Conservation (phyloP, 2,888 invertebrate species). For the Andrena bicolor region DNA sequence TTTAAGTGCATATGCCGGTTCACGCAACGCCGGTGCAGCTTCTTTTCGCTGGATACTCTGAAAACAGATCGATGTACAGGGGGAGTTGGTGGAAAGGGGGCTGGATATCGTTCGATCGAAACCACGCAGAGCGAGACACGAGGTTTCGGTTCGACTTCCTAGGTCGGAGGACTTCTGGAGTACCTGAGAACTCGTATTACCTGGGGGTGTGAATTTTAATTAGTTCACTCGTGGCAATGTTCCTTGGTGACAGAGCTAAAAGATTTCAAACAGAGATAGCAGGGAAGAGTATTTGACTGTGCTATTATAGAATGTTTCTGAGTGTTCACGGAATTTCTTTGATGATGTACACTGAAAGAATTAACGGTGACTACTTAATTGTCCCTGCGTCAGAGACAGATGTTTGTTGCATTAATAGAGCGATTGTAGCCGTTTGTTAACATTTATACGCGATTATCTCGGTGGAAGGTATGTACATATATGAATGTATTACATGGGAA, state of each 20-base stretch:
- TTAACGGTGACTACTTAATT: background rate
- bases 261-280: too few species aligned
- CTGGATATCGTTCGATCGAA: slow-evolving; percentile 24
- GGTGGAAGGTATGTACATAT: background rate
- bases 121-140: slow-evolving; percentile 1
- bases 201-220: background rate
- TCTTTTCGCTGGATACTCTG: slow-evolving; percentile 48
- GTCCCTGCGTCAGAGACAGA: background rate
- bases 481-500: slow-evolving; percentile 11
- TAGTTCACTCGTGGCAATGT: background rate
- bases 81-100: background rate
- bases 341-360: too few species aligned
- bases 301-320: too few species aligned
- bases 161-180: background rate
- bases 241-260: too few species aligned
- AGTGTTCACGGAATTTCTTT: too few species aligned
- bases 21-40: slow-evolving; percentile 49
- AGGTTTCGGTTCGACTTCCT: background rate
- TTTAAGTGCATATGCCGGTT: slow-evolving; percentile 83
- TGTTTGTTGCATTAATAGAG: background rate
- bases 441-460: background rate
- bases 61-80: slow-evolving; percentile 62
- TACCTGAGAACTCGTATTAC: background rate
- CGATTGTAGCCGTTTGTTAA: slow-evolving; percentile 8
- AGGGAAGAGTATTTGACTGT: too few species aligned